Evolutionary conservation across 1,140 invertebrate genomes (phyloP).

Genomic region (Radopholus similis): DNA sequence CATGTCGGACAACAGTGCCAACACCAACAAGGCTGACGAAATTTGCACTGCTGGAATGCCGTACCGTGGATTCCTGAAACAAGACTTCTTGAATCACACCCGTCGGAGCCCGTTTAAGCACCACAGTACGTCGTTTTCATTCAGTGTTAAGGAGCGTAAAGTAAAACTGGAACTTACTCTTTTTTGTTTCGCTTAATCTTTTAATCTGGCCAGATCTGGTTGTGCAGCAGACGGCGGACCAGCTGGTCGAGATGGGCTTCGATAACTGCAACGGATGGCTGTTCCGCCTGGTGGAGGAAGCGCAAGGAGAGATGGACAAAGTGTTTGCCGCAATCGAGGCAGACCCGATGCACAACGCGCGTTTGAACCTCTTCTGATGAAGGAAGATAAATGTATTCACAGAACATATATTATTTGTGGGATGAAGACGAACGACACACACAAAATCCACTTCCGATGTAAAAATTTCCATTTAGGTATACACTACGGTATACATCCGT

Average conservation of each 20-base stretch:
- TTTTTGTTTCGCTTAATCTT: too few species aligned
- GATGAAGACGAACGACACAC: too few species aligned
- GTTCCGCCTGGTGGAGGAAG: conserved; percentile 25
- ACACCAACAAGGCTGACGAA: conserved; percentile 4
- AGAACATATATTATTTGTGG: too few species aligned
- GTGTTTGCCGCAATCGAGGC: conserved; percentile 18
- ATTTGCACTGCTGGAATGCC: conserved; percentile 11
- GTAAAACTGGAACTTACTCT: neutral
- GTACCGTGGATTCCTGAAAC: neutral
- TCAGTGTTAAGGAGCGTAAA: neutral
- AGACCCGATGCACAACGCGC: conserved; percentile 24
- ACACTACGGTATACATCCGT: too few species aligned
- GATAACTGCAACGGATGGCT: conserved; percentile 45
- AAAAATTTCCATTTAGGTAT: too few species aligned
- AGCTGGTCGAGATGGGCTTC: conserved; percentile 38
- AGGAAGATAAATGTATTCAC: too few species aligned
- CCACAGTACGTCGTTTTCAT: neutral
- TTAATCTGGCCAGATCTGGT: conserved; percentile 1
- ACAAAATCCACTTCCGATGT: too few species aligned
- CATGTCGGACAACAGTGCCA: too few species aligned
- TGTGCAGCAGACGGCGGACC: conserved; percentile 23
- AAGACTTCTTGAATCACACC: neutral
- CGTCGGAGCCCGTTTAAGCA: conserved; percentile 4
- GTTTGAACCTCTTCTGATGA: neutral
- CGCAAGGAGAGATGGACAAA: conserved; percentile 20